These are phyloP conservation scores for Oligia strigilis DNA, from an alignment of 2,888 invertebrate genomes.

Conservation along the genomic window DNA sequence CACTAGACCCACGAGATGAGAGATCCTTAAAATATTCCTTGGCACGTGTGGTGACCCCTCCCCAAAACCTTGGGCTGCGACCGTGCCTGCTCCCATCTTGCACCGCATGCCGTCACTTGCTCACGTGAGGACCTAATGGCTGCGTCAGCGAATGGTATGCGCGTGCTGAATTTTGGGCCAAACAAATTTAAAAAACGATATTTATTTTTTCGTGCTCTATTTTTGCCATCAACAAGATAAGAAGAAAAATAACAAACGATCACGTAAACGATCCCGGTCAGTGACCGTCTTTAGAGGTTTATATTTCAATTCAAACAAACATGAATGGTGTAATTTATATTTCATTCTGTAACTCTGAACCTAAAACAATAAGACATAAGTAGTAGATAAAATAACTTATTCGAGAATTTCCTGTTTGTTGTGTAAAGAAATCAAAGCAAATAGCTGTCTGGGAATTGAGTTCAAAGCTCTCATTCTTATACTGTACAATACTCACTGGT, in stretches of 20 bases:
- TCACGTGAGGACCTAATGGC: background rate
- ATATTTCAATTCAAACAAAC: slow-evolving; percentile 49
- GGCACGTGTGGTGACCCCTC: no score
- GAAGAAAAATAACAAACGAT: slow-evolving; percentile 3
- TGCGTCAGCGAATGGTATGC: background rate
- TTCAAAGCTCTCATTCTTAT: slow-evolving; percentile 41
- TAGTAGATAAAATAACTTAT: slow-evolving; percentile 48
- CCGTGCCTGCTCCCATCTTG: background rate
- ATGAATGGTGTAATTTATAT: slow-evolving; percentile 57
- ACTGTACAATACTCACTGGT: slow-evolving; percentile 43
- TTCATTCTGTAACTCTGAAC: slow-evolving; percentile 53
- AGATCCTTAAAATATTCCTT: no score
- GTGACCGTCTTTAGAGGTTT: slow-evolving; percentile 5
- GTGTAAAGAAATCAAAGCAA: slow-evolving; percentile 41
- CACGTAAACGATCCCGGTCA: background rate
- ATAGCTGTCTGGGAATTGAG: slow-evolving; percentile 35
- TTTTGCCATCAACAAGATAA: background rate
- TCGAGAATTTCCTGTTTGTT: slow-evolving; percentile 43
- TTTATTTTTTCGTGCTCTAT: background rate
- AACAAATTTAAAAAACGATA: background rate
- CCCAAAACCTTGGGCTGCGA: no score
- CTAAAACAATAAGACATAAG: slow-evolving; percentile 50
- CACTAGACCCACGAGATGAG: no score
- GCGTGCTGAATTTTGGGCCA: background rate
- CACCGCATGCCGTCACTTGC: background rate